These are phyloP conservation scores for Ophthalmolycus amberensis DNA, from an alignment of 2,113 vertebrate species.

Conservation along the genomic window DNA sequence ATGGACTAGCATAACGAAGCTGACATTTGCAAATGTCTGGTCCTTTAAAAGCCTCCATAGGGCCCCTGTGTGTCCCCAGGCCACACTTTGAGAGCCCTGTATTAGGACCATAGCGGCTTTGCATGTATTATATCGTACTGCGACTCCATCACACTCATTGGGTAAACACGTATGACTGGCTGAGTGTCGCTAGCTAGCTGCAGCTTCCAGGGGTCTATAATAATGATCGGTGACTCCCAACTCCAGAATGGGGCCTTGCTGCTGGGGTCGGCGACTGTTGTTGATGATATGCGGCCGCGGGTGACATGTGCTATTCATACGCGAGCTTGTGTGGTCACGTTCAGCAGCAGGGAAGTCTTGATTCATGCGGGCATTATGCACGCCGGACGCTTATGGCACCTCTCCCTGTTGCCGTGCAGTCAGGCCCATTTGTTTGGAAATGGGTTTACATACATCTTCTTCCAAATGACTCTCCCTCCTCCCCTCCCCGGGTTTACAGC, in stretches of 20 bases:
- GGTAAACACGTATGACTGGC: slow-evolving; percentile 12
- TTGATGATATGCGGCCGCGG: slow-evolving; percentile 44
- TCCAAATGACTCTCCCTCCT: slow-evolving; percentile 45
- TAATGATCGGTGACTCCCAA: slow-evolving; percentile 31
- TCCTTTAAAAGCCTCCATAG: not conserved
- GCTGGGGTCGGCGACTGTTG: slow-evolving; percentile 30
- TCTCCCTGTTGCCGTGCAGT: slow-evolving; percentile 71
- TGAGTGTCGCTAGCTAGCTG: slow-evolving; percentile 21
- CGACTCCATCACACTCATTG: not conserved
- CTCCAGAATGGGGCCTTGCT: slow-evolving; percentile 21
- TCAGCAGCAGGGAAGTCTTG: slow-evolving; percentile 69
- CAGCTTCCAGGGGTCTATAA: slow-evolving; percentile 29
- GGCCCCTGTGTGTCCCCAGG: slow-evolving; percentile 15
- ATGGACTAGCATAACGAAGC: not conserved
- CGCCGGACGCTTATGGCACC: slow-evolving; percentile 77
- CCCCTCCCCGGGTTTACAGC: slow-evolving; percentile 39
- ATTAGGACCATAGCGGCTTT: not conserved
- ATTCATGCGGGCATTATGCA: slow-evolving; percentile 79
- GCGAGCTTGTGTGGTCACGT: slow-evolving; percentile 77
- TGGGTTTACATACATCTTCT: slow-evolving; percentile 81
- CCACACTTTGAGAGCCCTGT: slow-evolving; percentile 25
- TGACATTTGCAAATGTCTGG: not conserved
- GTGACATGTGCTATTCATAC: slow-evolving; percentile 58
- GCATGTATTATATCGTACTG: not conserved
- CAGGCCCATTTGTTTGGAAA: slow-evolving; percentile 80